Conservation (phyloP, 2,113 vertebrate genomes). For the Nibea albiflora region DNA sequence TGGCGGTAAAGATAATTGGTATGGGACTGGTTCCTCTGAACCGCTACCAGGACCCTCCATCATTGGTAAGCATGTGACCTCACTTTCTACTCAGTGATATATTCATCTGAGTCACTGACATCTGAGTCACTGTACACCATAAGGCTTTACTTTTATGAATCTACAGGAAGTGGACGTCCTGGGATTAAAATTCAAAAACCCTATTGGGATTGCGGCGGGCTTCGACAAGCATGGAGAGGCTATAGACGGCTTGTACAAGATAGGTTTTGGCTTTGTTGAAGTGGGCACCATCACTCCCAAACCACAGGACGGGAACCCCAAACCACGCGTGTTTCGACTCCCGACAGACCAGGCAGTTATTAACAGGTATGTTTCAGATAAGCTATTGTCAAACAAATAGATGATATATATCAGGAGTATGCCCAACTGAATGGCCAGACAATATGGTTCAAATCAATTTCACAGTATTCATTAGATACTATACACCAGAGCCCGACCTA, state of each 20-base stretch:
- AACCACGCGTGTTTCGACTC: slow-evolving; percentile 93
- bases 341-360: slow-evolving; percentile 89
- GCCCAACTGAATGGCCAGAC: background rate
- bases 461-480: too few relatives aligned
- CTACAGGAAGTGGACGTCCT: slow-evolving; percentile 89
- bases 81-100: background rate
- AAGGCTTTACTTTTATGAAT: background rate
- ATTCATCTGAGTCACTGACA: too few relatives aligned
- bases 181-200: slow-evolving; percentile 91
- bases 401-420: background rate
- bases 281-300: slow-evolving; percentile 94
- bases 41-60: slow-evolving; percentile 82
- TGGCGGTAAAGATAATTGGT: slow-evolving; percentile 84
- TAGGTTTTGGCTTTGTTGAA: slow-evolving; percentile 98
- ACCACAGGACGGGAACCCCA: slow-evolving; percentile 94
- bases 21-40: slow-evolving; percentile 85
- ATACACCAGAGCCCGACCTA: background rate
- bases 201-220: slow-evolving; percentile 93
- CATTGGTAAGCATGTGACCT: slow-evolving; percentile 81
- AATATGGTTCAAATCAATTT: background rate
- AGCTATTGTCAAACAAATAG: background rate
- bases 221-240: slow-evolving; percentile 97
- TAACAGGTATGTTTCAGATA: slow-evolving; percentile 87
- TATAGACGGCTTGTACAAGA: slow-evolving; percentile 90
- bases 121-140: background rate